Evolutionary conservation across 35 echinoderm and acorn worm genomes (phyloP).

Genomic region (Nesometra sesokonis): DNA sequence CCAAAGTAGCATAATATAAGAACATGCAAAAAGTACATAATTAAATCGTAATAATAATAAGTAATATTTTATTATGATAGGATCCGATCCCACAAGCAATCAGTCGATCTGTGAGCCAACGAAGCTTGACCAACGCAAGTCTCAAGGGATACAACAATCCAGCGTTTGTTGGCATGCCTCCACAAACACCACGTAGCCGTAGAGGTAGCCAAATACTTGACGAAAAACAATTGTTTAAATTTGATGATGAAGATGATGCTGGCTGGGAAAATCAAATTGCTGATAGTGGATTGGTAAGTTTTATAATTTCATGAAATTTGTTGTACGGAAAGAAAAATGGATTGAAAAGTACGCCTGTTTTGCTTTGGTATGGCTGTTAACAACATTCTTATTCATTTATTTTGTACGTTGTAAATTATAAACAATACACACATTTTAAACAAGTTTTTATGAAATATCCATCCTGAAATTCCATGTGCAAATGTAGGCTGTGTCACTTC

Average conservation of each 20-base stretch:
- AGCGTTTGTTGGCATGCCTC: slow-evolving; percentile 32
- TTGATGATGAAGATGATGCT: slow-evolving; percentile 56
- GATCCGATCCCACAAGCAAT: slow-evolving; percentile 81
- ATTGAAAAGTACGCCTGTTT: too few relatives aligned
- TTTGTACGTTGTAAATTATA: too few relatives aligned
- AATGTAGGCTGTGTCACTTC: too few relatives aligned
- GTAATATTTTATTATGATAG: slow-evolving; percentile 22
- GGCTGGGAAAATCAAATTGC: slow-evolving; percentile 52
- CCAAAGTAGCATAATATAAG: too few relatives aligned
- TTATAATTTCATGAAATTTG: background rate
- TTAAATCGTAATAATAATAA: too few relatives aligned
- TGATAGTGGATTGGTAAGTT: slow-evolving; percentile 88
- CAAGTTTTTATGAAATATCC: too few relatives aligned
- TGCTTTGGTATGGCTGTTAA: too few relatives aligned
- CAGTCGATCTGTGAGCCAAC: slow-evolving; percentile 69
- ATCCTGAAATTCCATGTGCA: too few relatives aligned
- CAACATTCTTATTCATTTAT: too few relatives aligned
- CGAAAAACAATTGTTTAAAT: slow-evolving; percentile 60
- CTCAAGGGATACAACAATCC: slow-evolving; percentile 43
- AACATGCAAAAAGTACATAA: too few relatives aligned
- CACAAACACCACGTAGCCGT: slow-evolving; percentile 28
- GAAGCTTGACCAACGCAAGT: slow-evolving; percentile 54
- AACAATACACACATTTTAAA: too few relatives aligned
- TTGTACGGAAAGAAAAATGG: too few relatives aligned
- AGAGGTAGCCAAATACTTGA: slow-evolving; percentile 42